These are phyloP conservation scores for Limnephilus marmoratus DNA, from an alignment of 2,888 invertebrate genomes.

Conservation along the genomic window DNA sequence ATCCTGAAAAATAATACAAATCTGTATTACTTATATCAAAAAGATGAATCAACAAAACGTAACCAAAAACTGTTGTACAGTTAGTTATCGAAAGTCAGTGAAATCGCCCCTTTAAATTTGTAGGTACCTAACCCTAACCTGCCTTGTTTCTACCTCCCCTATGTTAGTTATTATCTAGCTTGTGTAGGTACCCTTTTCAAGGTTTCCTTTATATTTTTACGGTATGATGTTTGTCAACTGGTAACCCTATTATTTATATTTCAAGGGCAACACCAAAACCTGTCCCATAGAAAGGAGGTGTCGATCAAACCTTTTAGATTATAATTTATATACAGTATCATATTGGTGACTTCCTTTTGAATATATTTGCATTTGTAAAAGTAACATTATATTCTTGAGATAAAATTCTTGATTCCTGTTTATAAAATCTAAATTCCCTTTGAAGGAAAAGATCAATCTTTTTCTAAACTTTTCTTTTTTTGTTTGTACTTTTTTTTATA, in stretches of 20 bases:
- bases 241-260: conserved; percentile 17
- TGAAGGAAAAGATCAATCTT: neutral
- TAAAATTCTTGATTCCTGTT: neutral
- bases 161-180: neutral
- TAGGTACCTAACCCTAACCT: neutral
- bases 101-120: too few relatives aligned
- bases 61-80: too few relatives aligned
- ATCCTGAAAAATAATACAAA: too few relatives aligned
- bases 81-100: too few relatives aligned
- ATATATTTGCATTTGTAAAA: neutral
- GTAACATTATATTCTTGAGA: conserved; percentile 27
- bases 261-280: neutral
- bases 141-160: neutral
- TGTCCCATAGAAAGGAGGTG: neutral
- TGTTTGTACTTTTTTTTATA: too few relatives aligned
- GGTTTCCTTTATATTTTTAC: neutral
- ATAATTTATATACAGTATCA: neutral
- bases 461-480: neutral
- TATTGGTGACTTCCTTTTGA: neutral
- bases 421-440: neutral
- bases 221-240: neutral
- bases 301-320: neutral
- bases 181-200: neutral
- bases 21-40: too few relatives aligned
- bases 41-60: too few relatives aligned